These are phyloP conservation scores for Cuniculus paca DNA, from an alignment of 2,797 vertebrate genomes.

Conservation along the genomic window DNA sequence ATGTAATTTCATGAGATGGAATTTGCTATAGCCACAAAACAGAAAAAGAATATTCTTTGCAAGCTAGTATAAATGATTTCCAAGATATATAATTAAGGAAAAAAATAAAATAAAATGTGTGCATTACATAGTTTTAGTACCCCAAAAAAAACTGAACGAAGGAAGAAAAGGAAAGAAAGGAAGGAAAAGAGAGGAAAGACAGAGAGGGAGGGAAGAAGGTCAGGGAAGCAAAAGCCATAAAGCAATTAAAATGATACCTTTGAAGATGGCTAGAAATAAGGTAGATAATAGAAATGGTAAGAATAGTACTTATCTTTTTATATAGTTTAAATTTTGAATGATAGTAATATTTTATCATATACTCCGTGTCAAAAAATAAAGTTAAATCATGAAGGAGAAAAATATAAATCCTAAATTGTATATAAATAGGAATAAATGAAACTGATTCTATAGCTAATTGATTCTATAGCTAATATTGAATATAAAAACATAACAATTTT, in stretches of 20 bases:
- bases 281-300: neutral
- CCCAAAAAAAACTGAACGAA: neutral
- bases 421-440: neutral
- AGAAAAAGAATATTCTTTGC: neutral
- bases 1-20: too few species aligned
- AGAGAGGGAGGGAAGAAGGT: neutral
- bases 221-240: neutral
- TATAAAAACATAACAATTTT: neutral
- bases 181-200: neutral
- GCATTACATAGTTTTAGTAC: neutral
- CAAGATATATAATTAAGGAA: neutral
- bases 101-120: neutral
- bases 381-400: neutral
- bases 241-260: neutral
- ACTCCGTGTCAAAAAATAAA: constrained; percentile 13
- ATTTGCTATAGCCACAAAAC: neutral
- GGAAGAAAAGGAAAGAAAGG: neutral
- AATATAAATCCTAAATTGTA: neutral
- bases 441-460: neutral
- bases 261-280: neutral
- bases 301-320: neutral
- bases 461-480: constrained; percentile 12
- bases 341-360: constrained; percentile 15
- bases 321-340: neutral
- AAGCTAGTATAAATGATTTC: neutral